phyloP scores from a whole-genome alignment of 2,113 vertebrate genomes.

The Forbesichthys papilliferus region DNA sequence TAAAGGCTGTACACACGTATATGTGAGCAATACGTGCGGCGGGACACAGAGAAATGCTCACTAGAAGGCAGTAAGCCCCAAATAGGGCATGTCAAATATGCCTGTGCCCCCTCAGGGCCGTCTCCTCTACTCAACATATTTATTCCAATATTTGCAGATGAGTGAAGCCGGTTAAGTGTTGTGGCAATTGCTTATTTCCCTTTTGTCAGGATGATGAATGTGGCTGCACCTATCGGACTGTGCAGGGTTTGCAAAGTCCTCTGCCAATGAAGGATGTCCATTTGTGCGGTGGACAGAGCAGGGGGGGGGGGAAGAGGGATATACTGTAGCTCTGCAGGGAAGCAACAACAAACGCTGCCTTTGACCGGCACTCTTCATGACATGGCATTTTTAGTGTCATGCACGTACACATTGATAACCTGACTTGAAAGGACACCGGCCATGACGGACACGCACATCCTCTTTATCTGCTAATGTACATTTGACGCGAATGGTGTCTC shows the following conservation, averaged over 20 bases:
- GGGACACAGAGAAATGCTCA: slow-evolving; percentile 44
- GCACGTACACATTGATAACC: slow-evolving; percentile 15
- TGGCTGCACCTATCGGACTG: slow-evolving; percentile 62
- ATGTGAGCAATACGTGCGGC: background rate
- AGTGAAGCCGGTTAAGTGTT: slow-evolving; percentile 72
- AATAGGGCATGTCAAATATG: slow-evolving; percentile 73
- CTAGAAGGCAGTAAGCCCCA: slow-evolving; percentile 67
- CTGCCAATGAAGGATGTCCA: slow-evolving; percentile 74
- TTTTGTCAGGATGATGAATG: slow-evolving; percentile 76
- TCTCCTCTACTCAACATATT: slow-evolving; percentile 51
- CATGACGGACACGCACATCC: slow-evolving; percentile 5
- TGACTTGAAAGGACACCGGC: slow-evolving; percentile 8
- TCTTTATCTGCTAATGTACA: slow-evolving; percentile 9
- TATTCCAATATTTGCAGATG: slow-evolving; percentile 74
- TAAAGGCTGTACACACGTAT: background rate
- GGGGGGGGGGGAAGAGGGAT: slow-evolving; percentile 63
- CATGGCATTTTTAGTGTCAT: slow-evolving; percentile 26
- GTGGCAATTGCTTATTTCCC: slow-evolving; percentile 75
- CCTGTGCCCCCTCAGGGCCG: slow-evolving; percentile 50
- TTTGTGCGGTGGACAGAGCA: slow-evolving; percentile 68
- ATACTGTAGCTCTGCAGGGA: slow-evolving; percentile 42
- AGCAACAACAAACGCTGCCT: slow-evolving; percentile 62
- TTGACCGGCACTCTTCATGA: slow-evolving; percentile 53
- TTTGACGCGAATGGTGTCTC: background rate
- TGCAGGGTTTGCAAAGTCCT: slow-evolving; percentile 61